These are phyloP conservation scores for Platyrinchus mystaceus DNA, from an alignment of 2,797 vertebrate genomes.

Conservation along the genomic window DNA sequence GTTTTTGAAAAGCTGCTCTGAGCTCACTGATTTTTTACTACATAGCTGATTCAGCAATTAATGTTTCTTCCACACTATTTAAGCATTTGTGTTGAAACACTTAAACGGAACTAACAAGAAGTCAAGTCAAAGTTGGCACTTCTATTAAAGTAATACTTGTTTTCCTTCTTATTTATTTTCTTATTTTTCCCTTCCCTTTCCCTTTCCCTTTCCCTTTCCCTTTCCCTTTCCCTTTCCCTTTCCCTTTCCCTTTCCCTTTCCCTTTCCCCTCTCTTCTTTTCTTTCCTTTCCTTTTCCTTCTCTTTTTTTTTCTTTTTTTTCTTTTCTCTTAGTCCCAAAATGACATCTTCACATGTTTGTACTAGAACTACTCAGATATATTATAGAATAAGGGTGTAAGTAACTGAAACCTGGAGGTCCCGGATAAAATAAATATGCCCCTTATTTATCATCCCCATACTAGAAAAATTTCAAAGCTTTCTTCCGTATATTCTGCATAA, in stretches of 20 bases:
- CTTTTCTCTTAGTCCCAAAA: background rate
- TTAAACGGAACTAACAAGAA: background rate
- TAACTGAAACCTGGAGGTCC: background rate
- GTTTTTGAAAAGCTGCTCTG: background rate
- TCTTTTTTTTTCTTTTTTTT: background rate
- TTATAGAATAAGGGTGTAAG: background rate
- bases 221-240: fast-evolving
- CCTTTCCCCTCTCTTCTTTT: too few species aligned
- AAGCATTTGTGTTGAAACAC: background rate
- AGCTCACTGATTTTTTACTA: background rate
- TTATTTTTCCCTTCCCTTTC: background rate
- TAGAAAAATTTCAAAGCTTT: background rate
- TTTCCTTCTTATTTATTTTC: background rate
- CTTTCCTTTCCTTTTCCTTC: too few species aligned
- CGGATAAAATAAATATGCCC: background rate
- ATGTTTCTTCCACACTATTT: background rate
- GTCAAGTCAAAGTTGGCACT: background rate
- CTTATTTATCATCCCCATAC: background rate
- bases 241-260: too few species aligned
- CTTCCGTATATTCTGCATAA: background rate
- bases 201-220: too few species aligned
- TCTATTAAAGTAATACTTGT: background rate
- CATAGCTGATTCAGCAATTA: background rate
- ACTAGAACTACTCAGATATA: background rate
- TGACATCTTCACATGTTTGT: background rate